Evolutionary conservation across 2,113 vertebrate genomes (phyloP).

Genomic region (Lagenorhynchus albirostris): DNA sequence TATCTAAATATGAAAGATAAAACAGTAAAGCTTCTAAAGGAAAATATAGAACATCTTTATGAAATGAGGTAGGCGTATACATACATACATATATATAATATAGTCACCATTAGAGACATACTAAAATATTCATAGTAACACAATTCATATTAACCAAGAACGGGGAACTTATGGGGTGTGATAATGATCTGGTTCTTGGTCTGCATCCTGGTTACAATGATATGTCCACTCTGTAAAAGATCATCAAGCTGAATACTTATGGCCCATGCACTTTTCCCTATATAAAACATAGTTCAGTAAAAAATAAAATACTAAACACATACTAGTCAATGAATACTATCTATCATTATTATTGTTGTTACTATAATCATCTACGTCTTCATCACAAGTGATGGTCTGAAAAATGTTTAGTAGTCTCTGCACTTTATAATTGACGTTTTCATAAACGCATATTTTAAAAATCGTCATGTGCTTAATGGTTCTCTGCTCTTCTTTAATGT

Average conservation of each 20-base stretch:
- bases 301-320: not conserved
- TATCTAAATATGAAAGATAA: not conserved
- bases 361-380: not conserved
- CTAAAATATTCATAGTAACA: not conserved
- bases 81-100: not conserved
- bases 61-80: not conserved
- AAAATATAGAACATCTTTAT: not conserved
- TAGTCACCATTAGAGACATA: not conserved
- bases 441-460: not conserved
- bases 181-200: not conserved
- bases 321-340: not conserved
- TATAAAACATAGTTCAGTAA: not conserved
- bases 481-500: not conserved
- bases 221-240: not conserved
- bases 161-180: not conserved
- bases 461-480: not conserved
- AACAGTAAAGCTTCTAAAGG: not conserved
- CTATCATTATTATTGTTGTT: not conserved
- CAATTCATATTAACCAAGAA: not conserved
- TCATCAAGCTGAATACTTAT: not conserved
- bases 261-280: not conserved
- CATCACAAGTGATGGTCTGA: not conserved
- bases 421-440: not conserved
- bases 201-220: not conserved
- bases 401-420: not conserved